These are phyloP conservation scores for Stratiomys singularior DNA, from an alignment of 2,888 invertebrate species.

Conservation along the genomic window DNA sequence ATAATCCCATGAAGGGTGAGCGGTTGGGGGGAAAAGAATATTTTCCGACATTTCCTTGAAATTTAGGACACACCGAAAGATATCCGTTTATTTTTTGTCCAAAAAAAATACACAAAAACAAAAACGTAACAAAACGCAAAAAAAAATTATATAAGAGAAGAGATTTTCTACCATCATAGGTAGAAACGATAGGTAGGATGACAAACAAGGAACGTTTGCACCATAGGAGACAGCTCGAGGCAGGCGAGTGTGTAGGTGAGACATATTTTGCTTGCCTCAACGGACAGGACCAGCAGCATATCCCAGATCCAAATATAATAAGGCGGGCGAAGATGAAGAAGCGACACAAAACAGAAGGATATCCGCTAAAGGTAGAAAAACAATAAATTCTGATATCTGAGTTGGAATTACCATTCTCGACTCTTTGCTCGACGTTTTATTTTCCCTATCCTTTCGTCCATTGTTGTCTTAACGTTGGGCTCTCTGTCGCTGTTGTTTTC, in stretches of 20 bases:
- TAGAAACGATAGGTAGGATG: neutral
- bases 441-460: conserved; percentile 28
- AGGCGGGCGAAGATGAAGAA: conserved; percentile 22
- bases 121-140: neutral
- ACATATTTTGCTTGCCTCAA: no score
- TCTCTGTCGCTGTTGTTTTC: neutral
- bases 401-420: conserved; percentile 50
- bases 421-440: conserved; percentile 20
- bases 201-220: no score
- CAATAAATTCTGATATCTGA: conserved; percentile 53
- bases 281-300: neutral
- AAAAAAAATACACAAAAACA: neutral
- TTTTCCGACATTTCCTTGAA: conserved; percentile 38
- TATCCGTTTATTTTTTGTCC: conserved; percentile 38
- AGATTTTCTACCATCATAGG: neutral
- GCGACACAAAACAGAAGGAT: conserved; percentile 39
- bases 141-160: no score
- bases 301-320: conserved; percentile 31
- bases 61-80: conserved; percentile 38
- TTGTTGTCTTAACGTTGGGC: neutral
- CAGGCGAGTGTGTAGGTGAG: no score
- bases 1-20: conserved; percentile 22
- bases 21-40: neutral
- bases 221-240: no score
- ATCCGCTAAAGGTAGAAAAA: conserved; percentile 47